Evolutionary conservation across 2,888 invertebrate species (phyloP), one percentile per base, ranked within the genome.

Genomic region (Carabus problematicus): DNA sequence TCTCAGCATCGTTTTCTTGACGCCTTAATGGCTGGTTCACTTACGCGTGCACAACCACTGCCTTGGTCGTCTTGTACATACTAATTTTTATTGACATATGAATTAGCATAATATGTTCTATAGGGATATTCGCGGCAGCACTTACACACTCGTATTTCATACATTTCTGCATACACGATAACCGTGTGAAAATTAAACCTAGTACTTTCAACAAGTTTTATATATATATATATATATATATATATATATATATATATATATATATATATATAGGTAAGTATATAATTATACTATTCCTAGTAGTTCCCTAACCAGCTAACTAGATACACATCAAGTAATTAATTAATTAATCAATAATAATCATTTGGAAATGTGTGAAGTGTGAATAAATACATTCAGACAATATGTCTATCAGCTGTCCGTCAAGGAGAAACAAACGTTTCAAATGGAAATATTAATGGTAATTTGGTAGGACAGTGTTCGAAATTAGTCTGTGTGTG

Each of bases 11-110:
- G 54, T 42, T 14, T 54, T 6, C 18, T 14, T 18, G 64, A 55
- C 54, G 43, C 45, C 42, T 56, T 64, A 64, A 64, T 64, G 43
- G 64, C 58, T 45, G 18, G 59, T 49, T 66, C 59, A 56, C 66
- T 66, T 66, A 66, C 64, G 39, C 39, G 41, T 19, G 54, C 56
- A 16, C 54, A 56, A 19, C 39, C 61, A 49, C 49, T 42, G 39
- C 49, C 41, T 52, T 49, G 39, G 16, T 40, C 55, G 14, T 40
- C 59, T 43, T 67, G 67, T 67, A 67, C 60, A 41, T 42, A 60
- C 67, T 67, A 67, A 67, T 67, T 67, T 67, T 67, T 67, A 67
- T 67, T 67, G 67, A 67, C 67, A 60, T 67, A 54, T 43, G 42
- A 52, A 67, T 67, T 67, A 52, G 60, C 67, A 67, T 67, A 67